phyloP scores from a whole-genome alignment of 1,140 invertebrate genomes.

The Pteromalus puparum region DNA sequence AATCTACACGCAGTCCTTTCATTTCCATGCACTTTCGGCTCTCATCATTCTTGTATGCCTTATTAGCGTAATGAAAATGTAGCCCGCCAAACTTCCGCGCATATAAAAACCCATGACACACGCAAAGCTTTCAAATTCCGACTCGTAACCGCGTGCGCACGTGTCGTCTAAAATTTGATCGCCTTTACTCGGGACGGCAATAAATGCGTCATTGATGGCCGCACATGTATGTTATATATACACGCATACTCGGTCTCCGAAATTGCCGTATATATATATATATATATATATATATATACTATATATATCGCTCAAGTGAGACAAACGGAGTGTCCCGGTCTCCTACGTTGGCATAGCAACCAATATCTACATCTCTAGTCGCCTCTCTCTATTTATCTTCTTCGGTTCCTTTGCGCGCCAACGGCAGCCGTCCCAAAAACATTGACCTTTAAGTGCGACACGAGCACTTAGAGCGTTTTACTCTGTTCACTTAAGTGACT shows the following conservation, averaged over 20 bases:
- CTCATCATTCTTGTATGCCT: neutral
- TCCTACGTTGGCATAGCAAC: conserved; percentile 65
- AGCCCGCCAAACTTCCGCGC: neutral
- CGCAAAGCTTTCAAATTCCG: neutral
- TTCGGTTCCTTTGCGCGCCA: conserved; percentile 34
- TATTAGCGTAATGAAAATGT: neutral
- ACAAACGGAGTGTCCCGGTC: neutral
- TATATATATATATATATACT: too few relatives aligned
- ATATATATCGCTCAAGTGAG: neutral
- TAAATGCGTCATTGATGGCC: neutral
- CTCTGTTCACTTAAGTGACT: conserved; percentile 16
- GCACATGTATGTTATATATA: neutral
- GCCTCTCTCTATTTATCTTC: conserved; percentile 53
- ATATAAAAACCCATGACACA: neutral
- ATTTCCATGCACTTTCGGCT: neutral
- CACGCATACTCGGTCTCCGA: neutral
- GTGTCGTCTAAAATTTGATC: neutral
- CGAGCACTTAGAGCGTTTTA: conserved; percentile 40
- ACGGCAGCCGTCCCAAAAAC: conserved; percentile 65
- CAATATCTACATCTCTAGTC: conserved; percentile 56
- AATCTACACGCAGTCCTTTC: too few relatives aligned
- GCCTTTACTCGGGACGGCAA: neutral
- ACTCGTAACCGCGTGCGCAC: too few relatives aligned
- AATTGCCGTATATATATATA: neutral
- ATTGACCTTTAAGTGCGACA: conserved; percentile 63